Evolutionary conservation across 2,113 vertebrate species (phyloP).

Genomic region (Suricata suricatta): DNA sequence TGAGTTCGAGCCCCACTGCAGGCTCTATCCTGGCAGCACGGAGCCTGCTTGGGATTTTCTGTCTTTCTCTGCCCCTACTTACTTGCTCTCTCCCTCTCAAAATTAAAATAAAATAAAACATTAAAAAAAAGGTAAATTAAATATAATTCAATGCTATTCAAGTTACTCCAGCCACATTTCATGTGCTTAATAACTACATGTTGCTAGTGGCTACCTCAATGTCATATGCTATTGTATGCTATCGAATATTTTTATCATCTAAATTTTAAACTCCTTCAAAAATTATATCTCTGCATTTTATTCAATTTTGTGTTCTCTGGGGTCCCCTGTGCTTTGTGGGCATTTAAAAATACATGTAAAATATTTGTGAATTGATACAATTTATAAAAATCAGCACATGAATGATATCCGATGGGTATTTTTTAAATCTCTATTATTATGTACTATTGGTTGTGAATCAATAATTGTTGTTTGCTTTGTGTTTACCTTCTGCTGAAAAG

Average conservation of each 20-base stretch:
- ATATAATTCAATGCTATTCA: background rate
- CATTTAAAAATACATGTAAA: background rate
- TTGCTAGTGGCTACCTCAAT: background rate
- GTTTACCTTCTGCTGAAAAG: background rate
- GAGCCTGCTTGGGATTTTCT: no score
- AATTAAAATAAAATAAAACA: no score
- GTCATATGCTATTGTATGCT: background rate
- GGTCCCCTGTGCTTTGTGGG: background rate
- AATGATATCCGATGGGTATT: background rate
- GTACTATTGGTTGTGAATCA: background rate
- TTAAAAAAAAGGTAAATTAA: background rate
- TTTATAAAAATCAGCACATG: background rate
- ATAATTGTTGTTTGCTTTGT: background rate
- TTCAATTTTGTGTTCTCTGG: background rate
- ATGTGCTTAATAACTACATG: background rate
- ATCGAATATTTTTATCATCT: background rate
- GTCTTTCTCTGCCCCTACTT: no score
- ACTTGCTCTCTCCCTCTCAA: no score
- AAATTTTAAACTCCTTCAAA: background rate
- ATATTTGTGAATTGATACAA: background rate
- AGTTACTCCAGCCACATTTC: background rate
- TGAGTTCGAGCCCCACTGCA: no score
- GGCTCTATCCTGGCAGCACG: no score
- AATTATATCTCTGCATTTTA: background rate
- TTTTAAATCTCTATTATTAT: background rate